Conservation (phyloP, 2,113 vertebrate genomes). For the Fulica atra region DNA sequence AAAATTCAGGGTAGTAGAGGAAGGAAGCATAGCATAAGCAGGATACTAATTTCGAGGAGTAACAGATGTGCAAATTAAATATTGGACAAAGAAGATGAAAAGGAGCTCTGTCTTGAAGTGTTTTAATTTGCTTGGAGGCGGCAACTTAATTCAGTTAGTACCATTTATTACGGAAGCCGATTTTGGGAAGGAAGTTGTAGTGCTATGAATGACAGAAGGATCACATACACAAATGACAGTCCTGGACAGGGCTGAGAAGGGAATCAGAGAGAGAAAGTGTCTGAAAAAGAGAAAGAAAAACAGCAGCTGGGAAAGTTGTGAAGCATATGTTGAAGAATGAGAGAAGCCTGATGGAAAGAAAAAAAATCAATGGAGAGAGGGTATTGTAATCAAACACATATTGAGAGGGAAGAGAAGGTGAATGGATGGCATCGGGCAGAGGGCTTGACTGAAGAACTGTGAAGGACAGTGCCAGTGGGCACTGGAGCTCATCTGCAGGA, state of each 20-base stretch:
- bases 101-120: neutral
- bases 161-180: neutral
- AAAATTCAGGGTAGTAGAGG: neutral
- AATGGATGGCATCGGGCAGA: neutral
- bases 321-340: neutral
- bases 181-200: neutral
- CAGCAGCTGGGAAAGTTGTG: slow-evolving; percentile 7
- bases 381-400: neutral
- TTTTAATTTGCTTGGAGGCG: neutral
- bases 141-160: neutral
- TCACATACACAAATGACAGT: neutral
- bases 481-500: fast-evolving
- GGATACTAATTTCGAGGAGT: neutral
- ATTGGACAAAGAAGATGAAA: neutral
- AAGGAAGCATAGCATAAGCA: neutral
- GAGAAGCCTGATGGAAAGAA: neutral
- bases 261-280: neutral
- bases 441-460: neutral
- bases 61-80: slow-evolving; percentile 18
- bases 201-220: slow-evolving; percentile 16
- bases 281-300: slow-evolving; percentile 4
- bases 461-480: neutral
- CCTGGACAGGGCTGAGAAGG: neutral
- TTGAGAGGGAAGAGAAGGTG: neutral
- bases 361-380: neutral